phyloP scores from a whole-genome alignment of 2,888 invertebrate species.

The Meloe dianella region DNA sequence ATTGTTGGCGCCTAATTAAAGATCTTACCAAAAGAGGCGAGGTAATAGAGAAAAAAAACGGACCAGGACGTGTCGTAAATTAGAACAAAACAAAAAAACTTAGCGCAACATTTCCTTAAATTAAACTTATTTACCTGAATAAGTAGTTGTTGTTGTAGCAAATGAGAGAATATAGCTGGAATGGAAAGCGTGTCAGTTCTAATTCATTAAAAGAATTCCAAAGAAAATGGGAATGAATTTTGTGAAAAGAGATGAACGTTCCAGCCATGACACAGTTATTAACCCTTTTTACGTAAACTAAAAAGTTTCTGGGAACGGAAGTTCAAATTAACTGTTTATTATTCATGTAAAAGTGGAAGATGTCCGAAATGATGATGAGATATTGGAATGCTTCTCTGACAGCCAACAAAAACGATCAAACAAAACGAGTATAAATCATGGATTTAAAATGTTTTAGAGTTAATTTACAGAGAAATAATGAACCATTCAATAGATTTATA shows the following conservation, averaged over 20 bases:
- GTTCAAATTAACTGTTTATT: slow-evolving; percentile 29
- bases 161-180: slow-evolving; percentile 13
- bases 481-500: slow-evolving; percentile 1
- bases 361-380: slow-evolving; percentile 14
- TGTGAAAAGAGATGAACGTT: neutral
- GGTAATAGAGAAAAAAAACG: slow-evolving; percentile 11
- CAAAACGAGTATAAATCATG: neutral
- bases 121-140: slow-evolving; percentile 53
- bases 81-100: neutral
- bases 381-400: neutral
- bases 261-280: slow-evolving; percentile 26
- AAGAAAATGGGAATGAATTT: slow-evolving; percentile 17
- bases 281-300: slow-evolving; percentile 22
- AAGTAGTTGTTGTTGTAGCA: slow-evolving; percentile 27
- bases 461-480: neutral
- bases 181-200: slow-evolving; percentile 36
- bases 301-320: slow-evolving; percentile 23
- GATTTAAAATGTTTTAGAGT: neutral
- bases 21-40: slow-evolving; percentile 12
- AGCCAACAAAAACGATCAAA: neutral
- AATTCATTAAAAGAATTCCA: slow-evolving; percentile 46
- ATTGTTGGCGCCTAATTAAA: slow-evolving; percentile 37
- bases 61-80: slow-evolving; percentile 40
- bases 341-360: slow-evolving; percentile 19
- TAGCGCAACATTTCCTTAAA: slow-evolving; percentile 49